Evolutionary conservation across 2,797 vertebrate species (phyloP), one percentile per base, ranked within the genome.

Genomic region (Rhynchonycteris naso): DNA sequence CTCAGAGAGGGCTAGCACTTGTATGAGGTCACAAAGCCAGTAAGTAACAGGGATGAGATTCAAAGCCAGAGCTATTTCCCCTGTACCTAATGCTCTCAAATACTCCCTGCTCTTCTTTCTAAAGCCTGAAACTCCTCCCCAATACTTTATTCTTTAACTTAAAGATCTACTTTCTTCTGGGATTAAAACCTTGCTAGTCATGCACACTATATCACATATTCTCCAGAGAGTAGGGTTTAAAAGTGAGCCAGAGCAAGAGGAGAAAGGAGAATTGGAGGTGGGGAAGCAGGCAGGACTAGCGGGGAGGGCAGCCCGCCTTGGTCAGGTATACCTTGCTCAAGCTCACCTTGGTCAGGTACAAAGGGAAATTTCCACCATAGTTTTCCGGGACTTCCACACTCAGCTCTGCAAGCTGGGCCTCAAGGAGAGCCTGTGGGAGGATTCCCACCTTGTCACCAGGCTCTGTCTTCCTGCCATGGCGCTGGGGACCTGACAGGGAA

Each of bases 341-440:
- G 47, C 98, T 98, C 98, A 99, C 99, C 99, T 99, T 99, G 81
- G 97, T 95, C 79, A 99, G 98, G 93, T 98, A 99, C 97, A 98
- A 98, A 30, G 98, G 98, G 95, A 99, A 98, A 95, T 98, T 99
- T 9, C 98, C 99, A 88, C 98, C 97, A 28, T 98, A 98, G 96
- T 99, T 99, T 98, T 99, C 99, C 47, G 98, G 98, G 82, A 99
- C 98, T 72, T 98, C 98, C 18, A 98, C 98, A 75, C 98, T 97
- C 43, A 99, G 97, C 96, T 98, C 93, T 95, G 96, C 93, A 98
- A 81, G 26, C 81, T 90, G 93, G 96, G n/a, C 76, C 80, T 94
- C 9, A 30, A 96, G 71, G 7, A 98, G 83, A 97, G 94, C 90
- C 98, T 98, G 94, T 65, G 81, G 83, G 50, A 66, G 54, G 72